Percentiles rank a stretch among this genome's conserved stretches.
Evolutionary conservation across 2,113 vertebrate species (phyloP).

Genomic region (Arenaria interpres): DNA sequence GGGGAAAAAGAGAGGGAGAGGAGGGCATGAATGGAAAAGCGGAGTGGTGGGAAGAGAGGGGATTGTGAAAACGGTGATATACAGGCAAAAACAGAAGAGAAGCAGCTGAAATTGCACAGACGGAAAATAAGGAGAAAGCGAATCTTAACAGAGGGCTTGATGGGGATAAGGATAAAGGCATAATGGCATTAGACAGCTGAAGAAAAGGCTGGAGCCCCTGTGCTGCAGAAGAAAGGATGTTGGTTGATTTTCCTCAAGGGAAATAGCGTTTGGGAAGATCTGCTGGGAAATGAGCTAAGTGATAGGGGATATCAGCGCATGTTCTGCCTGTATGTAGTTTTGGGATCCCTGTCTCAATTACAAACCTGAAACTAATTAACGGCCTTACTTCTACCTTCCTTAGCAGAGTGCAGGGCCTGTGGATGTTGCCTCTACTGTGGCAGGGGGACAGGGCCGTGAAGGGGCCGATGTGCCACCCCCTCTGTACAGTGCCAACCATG

Average conservation of each 20-base stretch:
- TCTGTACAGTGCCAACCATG: conserved; percentile 80
- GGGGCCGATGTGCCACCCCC: conserved; percentile 76
- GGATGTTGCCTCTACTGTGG: conserved; percentile 70
- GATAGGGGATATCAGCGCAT: background rate
- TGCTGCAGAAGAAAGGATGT: background rate
- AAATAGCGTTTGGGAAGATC: background rate
- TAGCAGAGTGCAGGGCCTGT: conserved; percentile 72
- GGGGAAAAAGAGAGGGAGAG: background rate
- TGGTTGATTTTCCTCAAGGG: background rate
- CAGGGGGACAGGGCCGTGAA: conserved; percentile 75
- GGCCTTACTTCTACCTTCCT: background rate
- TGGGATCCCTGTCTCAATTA: background rate
- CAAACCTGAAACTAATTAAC: background rate
- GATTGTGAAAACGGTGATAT: background rate
- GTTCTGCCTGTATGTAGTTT: background rate
- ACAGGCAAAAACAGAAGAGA: background rate
- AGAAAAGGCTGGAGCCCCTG: background rate
- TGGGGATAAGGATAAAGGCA: background rate
- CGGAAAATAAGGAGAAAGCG: background rate
- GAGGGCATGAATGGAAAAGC: background rate
- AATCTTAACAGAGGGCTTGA: background rate
- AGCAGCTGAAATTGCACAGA: background rate
- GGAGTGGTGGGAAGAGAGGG: background rate
- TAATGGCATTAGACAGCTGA: background rate
- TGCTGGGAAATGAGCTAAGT: background rate